Base-by-base conservation (phyloP, 2,888 invertebrate genomes). In the Nasonovia ribisnigri region DNA sequence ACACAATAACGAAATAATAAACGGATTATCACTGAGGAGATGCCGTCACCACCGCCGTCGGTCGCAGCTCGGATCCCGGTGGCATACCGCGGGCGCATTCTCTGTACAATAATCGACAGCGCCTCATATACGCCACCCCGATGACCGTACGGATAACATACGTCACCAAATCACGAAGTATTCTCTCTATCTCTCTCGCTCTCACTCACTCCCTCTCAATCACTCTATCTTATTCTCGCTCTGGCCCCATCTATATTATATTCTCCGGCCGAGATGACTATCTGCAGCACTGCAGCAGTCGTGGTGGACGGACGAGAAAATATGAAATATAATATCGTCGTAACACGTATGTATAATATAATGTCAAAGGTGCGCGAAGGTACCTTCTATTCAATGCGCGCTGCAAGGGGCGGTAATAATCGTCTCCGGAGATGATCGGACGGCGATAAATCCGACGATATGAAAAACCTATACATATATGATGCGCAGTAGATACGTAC, bases 61-160 rank as follows among this genome's bases (percentile, higher is more conserved):
- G 26, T 42, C 57, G 42, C 42, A 42, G 60, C 42, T 46, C 87
- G 42, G 51, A 11, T 5, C 8, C 36, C 36, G 11, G 20, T 77
- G 36, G 77, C 67, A 77, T 77, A 77, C 77, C 77, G 77, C 77
- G 36, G 20, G 20, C 20, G 77, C 77, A 77, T 77, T 77, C 77
- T 36, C 36, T 20, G 77, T 36, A 36, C 77, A 3, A 36, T n/a
- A 84, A 90, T 84, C 90, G 90, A 90, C 77, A 51, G 77, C 67
- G 67, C n/a, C n/a, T 67, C 67, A n/a, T 67, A 67, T 67, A 67
- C n/a, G 13, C 16, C 48, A 16, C 24, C 51, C 24, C 48, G 90
- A 90, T 90, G 90, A 16, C 90, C 51, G 42, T 29, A 26, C 77
- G 77, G 90, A 90, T 91, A 91, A 84, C 51, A 8, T 16, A 77